Conservation (phyloP, 1,140 invertebrate genomes). For the Atta texana region DNA sequence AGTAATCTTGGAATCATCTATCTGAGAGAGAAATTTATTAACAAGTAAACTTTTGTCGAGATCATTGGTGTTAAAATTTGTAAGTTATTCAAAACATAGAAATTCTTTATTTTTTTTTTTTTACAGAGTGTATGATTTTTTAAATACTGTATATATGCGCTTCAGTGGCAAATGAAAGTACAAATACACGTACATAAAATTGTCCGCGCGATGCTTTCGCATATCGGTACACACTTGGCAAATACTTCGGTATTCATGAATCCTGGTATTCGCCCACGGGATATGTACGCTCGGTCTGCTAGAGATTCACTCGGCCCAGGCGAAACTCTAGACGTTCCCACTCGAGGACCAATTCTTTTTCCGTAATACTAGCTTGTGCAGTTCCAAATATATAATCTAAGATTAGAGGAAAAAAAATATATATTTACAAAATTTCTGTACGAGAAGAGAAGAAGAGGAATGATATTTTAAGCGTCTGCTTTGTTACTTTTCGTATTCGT, state of each 20-base stretch:
- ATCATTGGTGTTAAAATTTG: neutral
- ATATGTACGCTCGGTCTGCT: conserved; percentile 73
- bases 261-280: conserved; percentile 77
- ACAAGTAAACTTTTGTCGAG: neutral
- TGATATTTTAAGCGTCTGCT: conserved; percentile 52
- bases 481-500: conserved; percentile 25
- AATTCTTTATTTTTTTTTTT: neutral
- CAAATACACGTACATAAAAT: conserved; percentile 42
- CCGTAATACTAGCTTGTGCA: neutral
- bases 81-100: neutral
- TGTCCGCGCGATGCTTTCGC: conserved; percentile 53
- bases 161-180: neutral
- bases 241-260: conserved; percentile 85
- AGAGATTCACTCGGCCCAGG: conserved; percentile 18
- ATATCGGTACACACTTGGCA: conserved; percentile 80
- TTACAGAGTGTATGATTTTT: neutral
- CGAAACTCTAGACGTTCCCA: neutral
- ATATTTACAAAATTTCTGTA: neutral
- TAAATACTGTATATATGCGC: neutral
- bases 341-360: neutral
- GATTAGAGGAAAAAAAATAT: neutral
- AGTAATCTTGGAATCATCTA: neutral
- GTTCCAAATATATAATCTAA: conserved; percentile 21
- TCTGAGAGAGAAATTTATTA: neutral
- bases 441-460: conserved; percentile 31